These are phyloP conservation scores for Diachasmimorpha longicaudata DNA, from an alignment of 1,140 invertebrate species.

Conservation along the genomic window DNA sequence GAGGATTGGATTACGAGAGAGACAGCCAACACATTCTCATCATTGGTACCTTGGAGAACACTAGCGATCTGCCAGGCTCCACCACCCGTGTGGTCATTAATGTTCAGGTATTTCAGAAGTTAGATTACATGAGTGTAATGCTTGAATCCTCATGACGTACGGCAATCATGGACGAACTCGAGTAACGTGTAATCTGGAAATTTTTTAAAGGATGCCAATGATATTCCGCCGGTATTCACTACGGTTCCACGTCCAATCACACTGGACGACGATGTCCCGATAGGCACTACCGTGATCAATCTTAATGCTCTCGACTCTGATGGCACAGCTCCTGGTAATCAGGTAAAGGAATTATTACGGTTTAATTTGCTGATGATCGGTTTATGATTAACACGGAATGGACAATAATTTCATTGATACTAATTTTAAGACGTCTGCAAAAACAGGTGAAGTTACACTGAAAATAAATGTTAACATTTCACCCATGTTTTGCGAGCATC, in stretches of 20 bases:
- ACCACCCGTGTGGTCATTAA: slow-evolving; percentile 78
- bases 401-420: too few relatives aligned
- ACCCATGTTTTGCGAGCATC: too few relatives aligned
- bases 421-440: too few relatives aligned
- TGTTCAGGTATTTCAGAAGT: slow-evolving; percentile 70
- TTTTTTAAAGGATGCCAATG: slow-evolving; percentile 73
- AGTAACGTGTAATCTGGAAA: not conserved
- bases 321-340: slow-evolving; percentile 81
- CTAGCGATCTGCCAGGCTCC: slow-evolving; percentile 70
- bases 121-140: slow-evolving; percentile 9
- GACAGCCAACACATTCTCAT: slow-evolving; percentile 76
- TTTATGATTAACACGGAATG: too few relatives aligned
- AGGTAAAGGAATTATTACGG: slow-evolving; percentile 60
- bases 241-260: slow-evolving; percentile 80
- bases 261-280: slow-evolving; percentile 80
- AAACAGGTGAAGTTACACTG: too few relatives aligned
- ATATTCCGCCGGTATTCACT: slow-evolving; percentile 85
- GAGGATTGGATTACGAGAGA: slow-evolving; percentile 80
- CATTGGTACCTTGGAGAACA: slow-evolving; percentile 83
- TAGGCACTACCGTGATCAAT: slow-evolving; percentile 80
- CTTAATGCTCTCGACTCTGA: slow-evolving; percentile 82
- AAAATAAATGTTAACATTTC: too few relatives aligned
- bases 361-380: too few relatives aligned
- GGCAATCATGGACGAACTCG: not conserved
- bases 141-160: slow-evolving; percentile 12